A percentile compares a stretch with the other conserved stretches of the same genome.
Conservation (phyloP, 2,888 invertebrate genomes). For the Drosophila peninsularis region DNA sequence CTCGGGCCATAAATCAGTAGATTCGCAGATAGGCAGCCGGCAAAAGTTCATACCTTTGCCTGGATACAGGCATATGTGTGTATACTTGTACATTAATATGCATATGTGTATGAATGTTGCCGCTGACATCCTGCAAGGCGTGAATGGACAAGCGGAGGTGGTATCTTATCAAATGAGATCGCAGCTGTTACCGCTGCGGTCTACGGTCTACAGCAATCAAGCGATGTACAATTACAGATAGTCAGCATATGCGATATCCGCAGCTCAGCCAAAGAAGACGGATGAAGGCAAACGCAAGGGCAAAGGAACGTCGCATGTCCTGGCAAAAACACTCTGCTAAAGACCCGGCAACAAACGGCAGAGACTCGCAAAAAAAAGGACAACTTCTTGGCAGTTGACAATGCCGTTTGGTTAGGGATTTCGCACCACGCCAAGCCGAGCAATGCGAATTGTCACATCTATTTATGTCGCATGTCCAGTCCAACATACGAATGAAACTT, state of each 20-base stretch:
- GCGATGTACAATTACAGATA: conserved; percentile 81
- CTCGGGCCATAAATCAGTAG: conserved; percentile 62
- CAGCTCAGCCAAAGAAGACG: conserved; percentile 38
- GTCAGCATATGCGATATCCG: conserved; percentile 43
- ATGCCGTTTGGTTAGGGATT: not conserved
- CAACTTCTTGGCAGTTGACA: not conserved
- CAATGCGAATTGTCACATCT: not conserved
- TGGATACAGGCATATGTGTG: not conserved
- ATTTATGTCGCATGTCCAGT: not conserved
- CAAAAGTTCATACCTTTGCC: conserved; percentile 13
- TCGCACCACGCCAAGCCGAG: not conserved
- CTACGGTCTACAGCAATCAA: conserved; percentile 4
- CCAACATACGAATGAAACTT: not conserved
- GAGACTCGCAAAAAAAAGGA: not conserved
- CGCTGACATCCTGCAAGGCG: conserved; percentile 1
- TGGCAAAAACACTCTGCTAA: not conserved
- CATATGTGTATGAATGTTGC: conserved; percentile 1
- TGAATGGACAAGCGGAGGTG: conserved; percentile 6
- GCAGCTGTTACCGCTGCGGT: conserved; percentile 7
- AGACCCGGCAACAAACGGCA: not conserved
- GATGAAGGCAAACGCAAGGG: conserved; percentile 36
- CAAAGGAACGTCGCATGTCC: not conserved
- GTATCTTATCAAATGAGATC: conserved; percentile 53
- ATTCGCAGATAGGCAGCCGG: conserved; percentile 36
- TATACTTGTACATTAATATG: conserved; percentile 9